These are phyloP conservation scores for Strigops habroptila DNA, from an alignment of 2,113 vertebrate species.

Conservation along the genomic window DNA sequence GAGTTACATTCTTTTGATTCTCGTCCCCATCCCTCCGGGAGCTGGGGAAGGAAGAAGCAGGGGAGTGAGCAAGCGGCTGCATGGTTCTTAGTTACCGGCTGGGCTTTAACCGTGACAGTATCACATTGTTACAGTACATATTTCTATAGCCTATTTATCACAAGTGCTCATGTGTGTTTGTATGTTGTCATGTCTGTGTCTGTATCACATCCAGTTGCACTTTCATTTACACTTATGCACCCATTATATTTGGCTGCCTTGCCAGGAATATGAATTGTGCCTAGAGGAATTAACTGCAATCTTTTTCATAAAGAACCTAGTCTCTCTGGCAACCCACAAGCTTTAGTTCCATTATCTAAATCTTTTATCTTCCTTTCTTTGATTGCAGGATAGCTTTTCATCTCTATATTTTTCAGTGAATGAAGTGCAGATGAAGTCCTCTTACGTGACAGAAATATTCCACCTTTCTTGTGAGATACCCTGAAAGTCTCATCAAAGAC, in stretches of 20 bases:
- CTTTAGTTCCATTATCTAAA: slow-evolving; percentile 43
- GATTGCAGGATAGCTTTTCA: slow-evolving; percentile 30
- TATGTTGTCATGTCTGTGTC: neutral
- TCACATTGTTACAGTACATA: neutral
- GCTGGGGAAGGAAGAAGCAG: too few species aligned
- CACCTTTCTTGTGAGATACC: slow-evolving; percentile 15
- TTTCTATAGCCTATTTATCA: neutral
- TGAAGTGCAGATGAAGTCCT: slow-evolving; percentile 27
- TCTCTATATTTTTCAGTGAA: slow-evolving; percentile 25
- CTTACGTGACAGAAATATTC: slow-evolving; percentile 5
- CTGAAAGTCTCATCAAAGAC: slow-evolving; percentile 30
- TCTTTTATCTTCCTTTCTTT: slow-evolving; percentile 53
- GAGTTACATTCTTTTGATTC: too few species aligned
- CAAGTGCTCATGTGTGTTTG: fast-evolving
- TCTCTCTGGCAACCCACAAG: slow-evolving; percentile 14
- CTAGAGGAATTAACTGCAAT: slow-evolving; percentile 20
- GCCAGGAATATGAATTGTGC: neutral
- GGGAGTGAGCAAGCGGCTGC: too few species aligned
- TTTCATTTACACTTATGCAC: neutral
- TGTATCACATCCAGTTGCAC: neutral
- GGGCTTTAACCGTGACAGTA: too few species aligned
- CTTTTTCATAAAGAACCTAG: neutral
- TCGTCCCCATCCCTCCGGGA: too few species aligned
- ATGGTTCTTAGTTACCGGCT: too few species aligned
- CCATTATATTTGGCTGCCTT: neutral